Base-by-base conservation (phyloP, 2,797 vertebrate species). In the Pseudochaenichthys georgianus region DNA sequence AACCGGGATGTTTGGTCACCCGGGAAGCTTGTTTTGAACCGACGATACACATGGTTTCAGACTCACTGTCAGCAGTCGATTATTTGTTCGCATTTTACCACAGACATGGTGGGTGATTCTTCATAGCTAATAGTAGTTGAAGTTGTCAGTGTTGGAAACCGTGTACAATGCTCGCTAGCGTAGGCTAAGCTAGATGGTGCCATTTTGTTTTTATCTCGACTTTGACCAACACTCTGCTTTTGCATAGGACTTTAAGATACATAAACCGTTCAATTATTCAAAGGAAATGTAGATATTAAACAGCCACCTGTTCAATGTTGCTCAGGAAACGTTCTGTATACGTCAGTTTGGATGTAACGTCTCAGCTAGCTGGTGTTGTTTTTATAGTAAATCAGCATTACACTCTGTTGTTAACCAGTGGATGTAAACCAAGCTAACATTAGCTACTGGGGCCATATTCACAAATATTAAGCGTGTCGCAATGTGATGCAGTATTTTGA, bases 151-250 rank as follows among this genome's bases (percentile, higher is more conserved):
- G 11, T 76, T 75, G 54, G 43, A 54, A 17, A 11, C 23, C 28
- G 16, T 59, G 17, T 34, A 28, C 57, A n/a, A 65, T 64, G 87
- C 82, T 91, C 21, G 47, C 55, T 64, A 71, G 72, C 70, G n/a
- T 52, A 48, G 67, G 64, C 70, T 70, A 81, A 75, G 78, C 74
- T 75, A 77, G 53, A 76, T 91, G 94, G 91, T 94, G 93, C 94
- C 94, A 95, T 95, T 95, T 95, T 95, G 94, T 94, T 94, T 94
- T 90, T 81, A 91, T 84, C 74, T 81, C 81, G 79, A 90, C 85
- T 91, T 88, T 89, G 75, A 75, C 77, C 71, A 90, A 87, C 68
- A 74, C 42, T 64, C 57, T 65, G 54, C 19, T 73, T 74, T 69
- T 13, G 15, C 13, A 0, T 11, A 7, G 6, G 50, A 75, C 1